Evolutionary conservation across 2,113 vertebrate genomes (phyloP), one percentile per base, ranked within the genome.

Genomic region (Podilymbus podiceps): DNA sequence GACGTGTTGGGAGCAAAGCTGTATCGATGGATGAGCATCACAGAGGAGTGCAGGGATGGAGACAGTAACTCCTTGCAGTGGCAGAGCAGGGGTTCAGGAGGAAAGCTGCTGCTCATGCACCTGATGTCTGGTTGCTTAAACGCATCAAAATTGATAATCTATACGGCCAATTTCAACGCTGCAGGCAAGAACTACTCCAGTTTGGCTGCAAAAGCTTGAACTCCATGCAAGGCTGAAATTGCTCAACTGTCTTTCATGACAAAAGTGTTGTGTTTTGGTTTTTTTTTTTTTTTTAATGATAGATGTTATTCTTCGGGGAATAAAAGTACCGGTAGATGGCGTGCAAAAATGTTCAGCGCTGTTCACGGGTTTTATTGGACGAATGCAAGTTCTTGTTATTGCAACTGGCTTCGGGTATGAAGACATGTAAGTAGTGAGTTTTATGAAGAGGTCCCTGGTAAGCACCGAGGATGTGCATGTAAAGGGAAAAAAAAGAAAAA

Each of bases 321-420:
- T 81, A 71, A 50, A 55, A 30, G 42, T 40, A 56, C 94, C 89
- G 66, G 94, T 97, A 97, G 96, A 82, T 96, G 96, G 96, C 93
- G 50, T 92, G 75, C 69, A 97, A 59, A 94, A 95, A 93, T 93
- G 79, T 85, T 68, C 58, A 66, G 11, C 46, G 12, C 24, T 50
- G 27, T 68, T 95, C 50, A 30, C 15, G 66, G 77, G 16, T 85
- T 73, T 92, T 90, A 18, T 46, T 78, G 66, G 79, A 52, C 50
- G 87, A 55, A 87, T 46, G 14, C 16, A 79, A 82, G 58, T 76
- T 92, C 47, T 60, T 63, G 16, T 85, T 83, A 46, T 27, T 69
- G 40, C 42, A 69, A 25, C 50, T 69, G 66, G 15, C 35, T 85
- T 88, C 9, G 5, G 23, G n/a, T 85, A 62, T 1, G 30, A 68